Percentiles rank a stretch among this genome's conserved stretches.
These are phyloP conservation scores for Penaeus chinensis DNA, from an alignment of 1,140 invertebrate species.

Conservation along the genomic window DNA sequence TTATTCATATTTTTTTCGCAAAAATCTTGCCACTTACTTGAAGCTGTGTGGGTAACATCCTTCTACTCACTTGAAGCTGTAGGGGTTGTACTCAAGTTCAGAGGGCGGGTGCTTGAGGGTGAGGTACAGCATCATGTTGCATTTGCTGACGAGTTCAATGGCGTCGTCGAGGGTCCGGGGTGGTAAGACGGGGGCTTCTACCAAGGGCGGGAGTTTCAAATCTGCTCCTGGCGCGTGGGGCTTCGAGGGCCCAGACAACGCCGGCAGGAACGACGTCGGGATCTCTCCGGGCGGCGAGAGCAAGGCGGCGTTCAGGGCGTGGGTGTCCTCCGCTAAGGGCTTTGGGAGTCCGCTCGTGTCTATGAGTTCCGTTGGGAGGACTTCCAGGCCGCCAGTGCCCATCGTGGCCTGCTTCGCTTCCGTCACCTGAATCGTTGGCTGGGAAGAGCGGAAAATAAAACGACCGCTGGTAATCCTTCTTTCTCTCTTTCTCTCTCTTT, in stretches of 20 bases:
- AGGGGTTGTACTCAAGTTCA: slow-evolving; percentile 47
- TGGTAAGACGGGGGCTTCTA: slow-evolving; percentile 34
- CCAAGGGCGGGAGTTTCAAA: slow-evolving; percentile 40
- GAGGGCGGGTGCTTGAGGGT: slow-evolving; percentile 21
- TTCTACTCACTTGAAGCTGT: slow-evolving; percentile 49
- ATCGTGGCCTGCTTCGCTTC: slow-evolving; percentile 2
- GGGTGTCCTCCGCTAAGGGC: too few relatives aligned
- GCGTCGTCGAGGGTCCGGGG: slow-evolving; percentile 43
- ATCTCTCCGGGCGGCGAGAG: not conserved
- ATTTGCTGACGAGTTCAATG: slow-evolving; percentile 28
- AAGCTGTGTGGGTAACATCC: not conserved
- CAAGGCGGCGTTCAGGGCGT: not conserved
- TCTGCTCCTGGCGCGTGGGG: not conserved
- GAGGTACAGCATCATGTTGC: slow-evolving; percentile 44
- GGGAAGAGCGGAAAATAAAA: not conserved
- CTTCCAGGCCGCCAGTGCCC: not conserved
- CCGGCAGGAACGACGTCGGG: not conserved
- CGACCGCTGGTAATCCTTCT: too few relatives aligned
- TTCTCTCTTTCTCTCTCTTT: too few relatives aligned
- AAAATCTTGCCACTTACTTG: not conserved
- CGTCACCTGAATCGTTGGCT: slow-evolving; percentile 47
- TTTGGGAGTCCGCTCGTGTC: not conserved
- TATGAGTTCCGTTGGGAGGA: not conserved
- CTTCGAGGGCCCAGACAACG: not conserved
- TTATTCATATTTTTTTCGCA: too few relatives aligned